Conservation (phyloP, 2,113 vertebrate species). For the Campylomormyrus tamandua region DNA sequence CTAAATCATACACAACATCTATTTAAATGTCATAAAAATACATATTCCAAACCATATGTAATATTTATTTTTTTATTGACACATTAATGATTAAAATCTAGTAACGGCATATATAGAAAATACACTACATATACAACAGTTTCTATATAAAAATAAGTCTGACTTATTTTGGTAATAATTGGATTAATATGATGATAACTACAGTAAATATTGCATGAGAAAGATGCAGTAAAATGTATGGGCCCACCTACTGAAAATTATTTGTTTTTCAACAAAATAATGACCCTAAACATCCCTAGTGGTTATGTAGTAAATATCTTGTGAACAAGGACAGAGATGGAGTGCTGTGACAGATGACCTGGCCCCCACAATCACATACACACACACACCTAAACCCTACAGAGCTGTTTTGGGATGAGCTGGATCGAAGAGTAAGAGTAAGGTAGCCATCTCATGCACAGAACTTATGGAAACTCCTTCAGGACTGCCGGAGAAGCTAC, state of each 20-base stretch:
- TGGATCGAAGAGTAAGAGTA: no score
- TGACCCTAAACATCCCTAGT: no score
- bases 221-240: neutral
- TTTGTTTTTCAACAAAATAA: no score
- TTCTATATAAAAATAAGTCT: neutral
- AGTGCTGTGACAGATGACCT: neutral
- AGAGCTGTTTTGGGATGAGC: no score
- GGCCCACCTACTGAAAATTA: no score
- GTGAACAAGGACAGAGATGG: no score
- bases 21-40: neutral
- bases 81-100: neutral
- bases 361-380: no score
- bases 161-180: neutral
- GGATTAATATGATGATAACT: neutral
- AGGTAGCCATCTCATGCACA: no score
- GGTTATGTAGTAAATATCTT: no score
- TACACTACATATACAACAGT: neutral
- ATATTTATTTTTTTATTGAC: neutral
- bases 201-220: neutral
- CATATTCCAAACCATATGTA: neutral
- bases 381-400: no score
- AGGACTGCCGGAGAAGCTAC: no score
- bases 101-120: neutral
- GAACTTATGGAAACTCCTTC: no score
- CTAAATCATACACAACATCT: neutral